These are phyloP conservation scores for Dendrophyllia cribrosa DNA, from an alignment of 64 coral and sea anemone species.

Conservation along the genomic window DNA sequence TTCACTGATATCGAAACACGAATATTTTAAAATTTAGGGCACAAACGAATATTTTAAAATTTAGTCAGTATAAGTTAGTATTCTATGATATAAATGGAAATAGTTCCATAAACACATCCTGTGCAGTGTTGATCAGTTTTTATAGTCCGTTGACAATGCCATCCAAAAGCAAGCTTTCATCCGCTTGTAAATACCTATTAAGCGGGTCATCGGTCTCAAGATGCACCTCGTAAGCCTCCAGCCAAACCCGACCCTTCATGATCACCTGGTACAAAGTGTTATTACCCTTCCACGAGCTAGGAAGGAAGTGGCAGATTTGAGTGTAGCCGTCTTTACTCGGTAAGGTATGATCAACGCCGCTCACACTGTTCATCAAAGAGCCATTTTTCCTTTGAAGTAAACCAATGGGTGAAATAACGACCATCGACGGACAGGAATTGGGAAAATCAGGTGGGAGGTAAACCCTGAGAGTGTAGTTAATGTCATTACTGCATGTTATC, in stretches of 20 bases:
- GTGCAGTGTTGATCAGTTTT: background rate
- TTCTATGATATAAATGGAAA: no score
- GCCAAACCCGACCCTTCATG: conserved; percentile 37
- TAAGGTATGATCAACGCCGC: conserved; percentile 21
- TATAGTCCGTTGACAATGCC: background rate
- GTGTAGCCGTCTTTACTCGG: conserved; percentile 26
- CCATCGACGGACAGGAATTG: conserved; percentile 47
- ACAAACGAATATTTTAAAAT: no score
- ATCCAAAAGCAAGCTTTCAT: background rate
- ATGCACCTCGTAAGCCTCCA: conserved; percentile 63
- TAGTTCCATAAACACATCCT: no score
- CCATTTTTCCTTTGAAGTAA: conserved; percentile 19
- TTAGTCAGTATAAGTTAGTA: no score
- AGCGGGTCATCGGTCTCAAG: conserved; percentile 25
- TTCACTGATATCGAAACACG: no score
- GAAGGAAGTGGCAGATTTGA: conserved; percentile 30
- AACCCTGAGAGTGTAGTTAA: conserved; percentile 50
- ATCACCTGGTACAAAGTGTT: conserved; percentile 57
- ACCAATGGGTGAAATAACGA: background rate
- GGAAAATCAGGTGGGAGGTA: conserved; percentile 66
- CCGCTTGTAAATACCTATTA: conserved; percentile 48
- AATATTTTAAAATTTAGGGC: no score
- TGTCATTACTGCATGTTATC: conserved; percentile 34
- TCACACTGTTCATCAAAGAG: background rate
- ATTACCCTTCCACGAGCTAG: conserved; percentile 6